These are phyloP conservation scores for Rhegmatorhina hoffmannsi DNA, from an alignment of 2,113 vertebrate species.

Conservation along the genomic window DNA sequence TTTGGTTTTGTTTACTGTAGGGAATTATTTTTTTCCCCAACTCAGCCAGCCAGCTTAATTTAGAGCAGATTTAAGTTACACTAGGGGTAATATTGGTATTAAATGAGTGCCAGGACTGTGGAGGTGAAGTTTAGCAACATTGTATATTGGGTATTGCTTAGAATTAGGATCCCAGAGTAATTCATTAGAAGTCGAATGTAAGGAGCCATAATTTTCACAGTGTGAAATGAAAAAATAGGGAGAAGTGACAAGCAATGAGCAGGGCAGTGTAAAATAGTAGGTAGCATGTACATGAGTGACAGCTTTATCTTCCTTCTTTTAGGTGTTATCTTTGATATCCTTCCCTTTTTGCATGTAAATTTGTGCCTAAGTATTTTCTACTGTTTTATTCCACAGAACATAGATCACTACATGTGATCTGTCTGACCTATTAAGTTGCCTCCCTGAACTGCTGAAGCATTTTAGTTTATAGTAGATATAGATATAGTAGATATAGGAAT, in stretches of 20 bases:
- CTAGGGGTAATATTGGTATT: background rate
- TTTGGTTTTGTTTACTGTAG: constrained; percentile 16
- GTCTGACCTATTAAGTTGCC: background rate
- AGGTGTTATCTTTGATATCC: background rate
- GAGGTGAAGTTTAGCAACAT: background rate
- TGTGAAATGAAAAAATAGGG: background rate
- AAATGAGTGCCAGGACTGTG: background rate
- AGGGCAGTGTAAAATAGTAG: background rate
- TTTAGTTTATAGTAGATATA: background rate
- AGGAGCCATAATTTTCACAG: background rate
- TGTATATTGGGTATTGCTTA: background rate
- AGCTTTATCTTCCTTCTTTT: background rate
- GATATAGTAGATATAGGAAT: background rate
- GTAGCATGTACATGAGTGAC: background rate
- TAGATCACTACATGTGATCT: background rate
- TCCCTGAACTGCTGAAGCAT: background rate
- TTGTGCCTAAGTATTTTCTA: background rate
- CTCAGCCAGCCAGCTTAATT: background rate
- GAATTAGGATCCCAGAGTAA: background rate
- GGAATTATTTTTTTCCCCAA: constrained; percentile 7
- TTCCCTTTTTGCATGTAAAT: background rate
- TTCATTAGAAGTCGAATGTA: background rate
- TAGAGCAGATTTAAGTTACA: constrained; percentile 15
- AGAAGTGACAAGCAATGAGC: background rate
- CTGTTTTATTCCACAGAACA: background rate